Evolutionary conservation across 2,113 vertebrate species (phyloP).

Genomic region (Tetrao urogallus): DNA sequence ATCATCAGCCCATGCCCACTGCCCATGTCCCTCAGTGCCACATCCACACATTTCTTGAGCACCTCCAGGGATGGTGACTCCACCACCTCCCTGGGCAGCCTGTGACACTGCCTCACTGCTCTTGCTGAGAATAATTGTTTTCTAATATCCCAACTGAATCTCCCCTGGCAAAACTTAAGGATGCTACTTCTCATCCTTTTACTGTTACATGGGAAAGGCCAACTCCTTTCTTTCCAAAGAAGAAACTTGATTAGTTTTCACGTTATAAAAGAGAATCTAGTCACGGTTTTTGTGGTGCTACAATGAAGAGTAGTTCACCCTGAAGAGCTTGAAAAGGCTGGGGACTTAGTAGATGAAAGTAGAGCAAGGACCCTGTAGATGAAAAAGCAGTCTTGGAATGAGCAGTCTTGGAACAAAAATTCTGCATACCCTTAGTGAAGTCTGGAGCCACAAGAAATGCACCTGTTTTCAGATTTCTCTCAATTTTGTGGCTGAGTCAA

Average conservation of each 20-base stretch:
- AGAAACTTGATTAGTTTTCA: not conserved
- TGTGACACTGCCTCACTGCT: too few species aligned
- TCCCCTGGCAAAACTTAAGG: too few species aligned
- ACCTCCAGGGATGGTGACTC: too few species aligned
- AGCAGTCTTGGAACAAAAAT: not conserved
- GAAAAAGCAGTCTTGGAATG: conserved; percentile 1
- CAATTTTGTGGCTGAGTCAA: not conserved
- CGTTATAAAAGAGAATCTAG: not conserved
- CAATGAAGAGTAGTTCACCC: not conserved
- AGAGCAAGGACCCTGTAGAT: not conserved
- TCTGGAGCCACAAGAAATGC: not conserved
- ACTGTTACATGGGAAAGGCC: too few species aligned
- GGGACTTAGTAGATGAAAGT: not conserved
- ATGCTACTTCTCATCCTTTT: too few species aligned
- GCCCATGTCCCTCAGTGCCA: too few species aligned
- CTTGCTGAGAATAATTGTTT: too few species aligned
- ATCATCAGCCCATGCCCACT: too few species aligned
- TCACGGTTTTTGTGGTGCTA: not conserved
- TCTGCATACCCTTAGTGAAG: not conserved
- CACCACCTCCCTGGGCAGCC: too few species aligned
- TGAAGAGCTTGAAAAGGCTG: not conserved
- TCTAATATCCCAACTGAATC: too few species aligned
- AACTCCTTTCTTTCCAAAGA: not conserved
- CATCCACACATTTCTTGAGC: too few species aligned
- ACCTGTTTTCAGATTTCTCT: conserved; percentile 1